Evolutionary conservation across 2,797 vertebrate genomes (phyloP), one percentile per base, ranked within the genome.

Genomic region (Pseudotriccus pelzelni): DNA sequence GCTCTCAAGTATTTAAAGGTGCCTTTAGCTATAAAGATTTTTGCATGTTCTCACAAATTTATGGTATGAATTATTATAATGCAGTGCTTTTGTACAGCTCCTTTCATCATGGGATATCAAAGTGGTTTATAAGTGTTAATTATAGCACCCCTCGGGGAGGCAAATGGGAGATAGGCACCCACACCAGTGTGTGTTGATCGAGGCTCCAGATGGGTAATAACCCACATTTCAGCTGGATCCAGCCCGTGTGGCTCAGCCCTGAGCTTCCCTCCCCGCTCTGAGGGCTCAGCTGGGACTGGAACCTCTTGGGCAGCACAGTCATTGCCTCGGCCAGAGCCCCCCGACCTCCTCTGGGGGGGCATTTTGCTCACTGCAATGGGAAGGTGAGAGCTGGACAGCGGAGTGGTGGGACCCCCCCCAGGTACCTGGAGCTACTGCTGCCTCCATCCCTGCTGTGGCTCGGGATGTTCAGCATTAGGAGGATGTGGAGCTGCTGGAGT

Each of bases 91-190:
- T 88, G 93, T 88, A 24, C 56, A 79, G 91, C 77, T 95, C 84
- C 89, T 96, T 96, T 97, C 96, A 93, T 95, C 90, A 76, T 73
- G 88, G 86, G 78, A 84, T 96, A 94, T 96, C 95, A 96, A 95
- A 96, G 89, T 58, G 74, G 15, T 95, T 96, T 92, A 92, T 92
- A 94, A 89, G 89, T 84, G 75, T 95, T 94, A 94, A 94, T 96
- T 95, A 94, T 88, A 83, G 58, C 78, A 76, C 67, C 89, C 94
- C 85, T 76, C 44, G 7, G 89, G 94, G 93, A 92, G 84, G 78
- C 44, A n/a, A 34, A 37, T 0, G 2, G 72, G 43, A 92, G 84
- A 53, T 10, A 36, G 76, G 62, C 94, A 89, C 90, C 84, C 69
- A 27, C 15, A 49, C 14, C 3, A 14, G n/a, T 56, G 49, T 6